Evolutionary conservation across 2,113 vertebrate genomes (phyloP), one percentile per base, ranked within the genome.

Genomic region (Trematomus loennbergii): DNA sequence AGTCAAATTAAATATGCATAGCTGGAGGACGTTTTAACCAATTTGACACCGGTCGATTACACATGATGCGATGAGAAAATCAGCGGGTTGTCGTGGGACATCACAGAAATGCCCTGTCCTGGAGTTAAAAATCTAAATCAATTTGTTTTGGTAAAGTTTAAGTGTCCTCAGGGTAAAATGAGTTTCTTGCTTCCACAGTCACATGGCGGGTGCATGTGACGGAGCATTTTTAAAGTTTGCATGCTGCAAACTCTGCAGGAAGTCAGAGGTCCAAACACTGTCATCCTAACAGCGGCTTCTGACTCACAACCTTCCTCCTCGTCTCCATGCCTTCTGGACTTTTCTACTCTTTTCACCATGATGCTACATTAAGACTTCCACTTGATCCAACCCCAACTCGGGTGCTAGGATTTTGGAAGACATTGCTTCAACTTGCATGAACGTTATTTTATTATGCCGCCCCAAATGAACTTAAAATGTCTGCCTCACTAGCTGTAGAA

Each of bases 211-310:
- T 46, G 55, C 50, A 17, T 65, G 55, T 50, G 48, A 63, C n/a
- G 57, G 40, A 61, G 69, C 33, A 0, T 5, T 33, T 36, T 16
- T 12, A 2, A 59, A 9, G 53, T 43, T 3, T 0, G 8, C 25
- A 20, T 13, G 15, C 15, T 11, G 49, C 36, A 25, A 25, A 48
- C 61, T 75, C 43, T 57, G 62, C 45, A 5, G 36, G 0, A 45
- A 58, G 64, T 86, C 79, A 75, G 58, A 54, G 58, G 80, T 83
- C 72, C 5, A 40, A 40, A 40, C 36, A 60, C 70, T 5, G 55
- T 68, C 1, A 58, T 62, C 4, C 62, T 53, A 46, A 20, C 48
- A 50, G 40, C n/a, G 57, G 60, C 63, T 12, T 33, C 55, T 66
- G 81, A 84, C 49, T 81, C 80, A 65, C 4, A n/a, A 0, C 36